Percentiles rank a stretch among this genome's conserved stretches.
Evolutionary conservation across 64 coral and sea anemone species (phyloP).

Genomic region (Pachyseris speciosa): DNA sequence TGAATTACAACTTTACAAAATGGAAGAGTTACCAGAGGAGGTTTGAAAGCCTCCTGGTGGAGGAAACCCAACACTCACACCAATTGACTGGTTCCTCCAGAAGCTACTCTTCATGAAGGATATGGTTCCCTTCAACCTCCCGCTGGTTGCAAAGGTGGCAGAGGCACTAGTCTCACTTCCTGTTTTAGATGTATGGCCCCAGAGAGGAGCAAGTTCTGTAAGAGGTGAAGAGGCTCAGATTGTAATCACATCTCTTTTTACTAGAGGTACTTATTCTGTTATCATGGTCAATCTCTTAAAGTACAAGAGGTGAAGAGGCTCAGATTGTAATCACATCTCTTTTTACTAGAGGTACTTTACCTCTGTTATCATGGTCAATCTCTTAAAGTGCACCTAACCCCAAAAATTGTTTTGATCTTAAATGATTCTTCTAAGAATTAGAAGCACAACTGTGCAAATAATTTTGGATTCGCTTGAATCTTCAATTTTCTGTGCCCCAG

Average conservation of each 20-base stretch:
- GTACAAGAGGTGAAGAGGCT: conserved; percentile 40
- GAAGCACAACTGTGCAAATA: too few relatives aligned
- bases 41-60: conserved; percentile 35
- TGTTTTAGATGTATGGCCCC: conserved; percentile 22
- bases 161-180: conserved; percentile 5
- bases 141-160: conserved; percentile 29
- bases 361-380: too few relatives aligned
- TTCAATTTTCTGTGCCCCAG: too few relatives aligned
- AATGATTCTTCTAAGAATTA: too few relatives aligned
- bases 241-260: too few relatives aligned
- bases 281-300: too few relatives aligned
- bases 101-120: conserved; percentile 43
- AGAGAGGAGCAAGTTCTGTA: conserved; percentile 39
- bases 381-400: too few relatives aligned
- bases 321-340: too few relatives aligned
- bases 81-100: conserved; percentile 43
- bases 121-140: not conserved
- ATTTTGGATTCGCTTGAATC: too few relatives aligned
- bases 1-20: conserved; percentile 32
- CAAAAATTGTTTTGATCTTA: too few relatives aligned
- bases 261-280: too few relatives aligned
- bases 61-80: not conserved
- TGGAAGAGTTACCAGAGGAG: conserved; percentile 57
- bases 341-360: too few relatives aligned
- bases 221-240: conserved; percentile 42